Evolutionary conservation across 1,140 invertebrate genomes (phyloP), one percentile per base, ranked within the genome.

Genomic region (Nebria ingens): DNA sequence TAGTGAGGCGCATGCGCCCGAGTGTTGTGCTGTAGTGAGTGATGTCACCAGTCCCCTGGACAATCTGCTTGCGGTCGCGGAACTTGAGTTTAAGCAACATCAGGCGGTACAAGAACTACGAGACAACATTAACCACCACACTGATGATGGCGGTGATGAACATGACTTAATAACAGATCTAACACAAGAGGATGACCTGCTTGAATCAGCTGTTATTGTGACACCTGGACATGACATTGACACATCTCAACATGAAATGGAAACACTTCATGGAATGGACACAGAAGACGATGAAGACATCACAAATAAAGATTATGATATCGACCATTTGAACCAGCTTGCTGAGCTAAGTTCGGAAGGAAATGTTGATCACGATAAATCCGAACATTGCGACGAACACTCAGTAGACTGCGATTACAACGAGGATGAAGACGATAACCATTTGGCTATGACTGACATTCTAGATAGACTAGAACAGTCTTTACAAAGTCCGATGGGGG

Each of bases 391-490:
- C 29, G 40, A 40, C 45, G 2, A 65, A 64, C 56, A 59, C 13
- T 12, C 58, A 20, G 64, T 68, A 34, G 66, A 68, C 17, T 66
- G 66, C 34, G 77, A 79, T 65, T 78, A 82, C 57, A 71, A 70
- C 22, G 77, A 79, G 51, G 78, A 81, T 19, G n/a, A n/a, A n/a
- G 79, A 81, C 58, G 76, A 81, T 57, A 76, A 79, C 58, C 76
- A 78, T 64, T 59, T 80, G 40, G 76, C 77, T 0, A 79, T 80
- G 49, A 71, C 75, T 13, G 78, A 81, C 59, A 79, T 80, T 42
- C 76, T 80, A 17, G 73, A 75, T 45, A 60, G 77, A 38, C 64
- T 81, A 34, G 77, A 77, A 58, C 76, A 77, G 57, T 78, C 78
- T 2, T 66, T 71, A 1, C 73, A 74, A 56, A 77, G 76, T 61